phyloP scores from a whole-genome alignment of 2,888 invertebrate genomes.

The Latheticus oryzae region DNA sequence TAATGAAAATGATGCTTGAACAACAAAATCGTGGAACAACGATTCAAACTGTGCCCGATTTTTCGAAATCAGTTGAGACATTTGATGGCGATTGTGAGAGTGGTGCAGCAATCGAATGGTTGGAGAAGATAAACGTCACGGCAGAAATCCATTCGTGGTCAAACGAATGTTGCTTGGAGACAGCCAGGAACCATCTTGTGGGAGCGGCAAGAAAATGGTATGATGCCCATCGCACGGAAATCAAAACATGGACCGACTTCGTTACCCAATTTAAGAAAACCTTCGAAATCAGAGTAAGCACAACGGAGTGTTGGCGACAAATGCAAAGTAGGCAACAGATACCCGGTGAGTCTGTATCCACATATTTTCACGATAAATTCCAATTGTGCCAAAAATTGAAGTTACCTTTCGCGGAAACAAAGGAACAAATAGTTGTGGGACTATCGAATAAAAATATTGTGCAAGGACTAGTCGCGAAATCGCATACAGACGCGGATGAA shows the following conservation, averaged over 20 bases:
- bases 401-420: neutral
- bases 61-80: no score
- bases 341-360: neutral
- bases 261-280: neutral
- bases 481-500: neutral
- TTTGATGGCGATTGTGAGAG: neutral
- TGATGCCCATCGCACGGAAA: neutral
- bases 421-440: neutral
- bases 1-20: no score
- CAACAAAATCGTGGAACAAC: no score
- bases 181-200: conserved; percentile 4
- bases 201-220: conserved; percentile 2
- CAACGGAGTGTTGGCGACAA: neutral
- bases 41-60: no score
- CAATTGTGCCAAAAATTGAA: neutral
- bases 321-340: neutral
- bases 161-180: conserved; percentile 2
- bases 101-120: neutral
- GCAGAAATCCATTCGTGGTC: conserved; percentile 3
- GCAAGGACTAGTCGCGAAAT: neutral
- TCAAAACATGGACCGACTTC: conserved; percentile 1
- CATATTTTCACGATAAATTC: neutral
- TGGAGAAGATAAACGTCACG: neutral
- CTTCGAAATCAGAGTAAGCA: neutral
- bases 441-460: neutral